These are phyloP conservation scores for Lamproptera curius DNA, from an alignment of 2,888 invertebrate genomes.

Conservation along the genomic window DNA sequence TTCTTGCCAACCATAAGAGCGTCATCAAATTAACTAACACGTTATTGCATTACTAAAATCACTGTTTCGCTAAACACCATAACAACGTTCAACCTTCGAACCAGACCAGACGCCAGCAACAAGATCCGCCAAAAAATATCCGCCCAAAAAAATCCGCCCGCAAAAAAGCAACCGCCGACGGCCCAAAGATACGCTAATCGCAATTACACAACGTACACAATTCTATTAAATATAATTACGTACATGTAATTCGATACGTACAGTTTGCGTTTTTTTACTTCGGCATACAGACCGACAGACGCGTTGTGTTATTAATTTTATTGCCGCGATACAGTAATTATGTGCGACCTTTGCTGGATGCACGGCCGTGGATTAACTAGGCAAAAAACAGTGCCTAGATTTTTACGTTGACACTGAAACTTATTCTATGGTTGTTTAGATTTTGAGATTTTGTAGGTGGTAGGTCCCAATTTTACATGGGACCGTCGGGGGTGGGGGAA, in stretches of 20 bases:
- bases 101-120: neutral
- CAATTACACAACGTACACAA: slow-evolving; percentile 12
- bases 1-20: no score
- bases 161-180: neutral
- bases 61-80: no score
- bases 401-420: no score
- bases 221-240: slow-evolving; percentile 18
- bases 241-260: slow-evolving; percentile 16
- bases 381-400: no score
- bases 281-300: neutral
- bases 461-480: no score
- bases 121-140: neutral
- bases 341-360: slow-evolving; percentile 11
- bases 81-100: neutral
- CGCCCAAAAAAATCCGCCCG: slow-evolving; percentile 1
- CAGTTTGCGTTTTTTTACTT: slow-evolving; percentile 5
- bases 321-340: slow-evolving; percentile 11
- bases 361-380: neutral
- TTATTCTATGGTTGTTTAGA: no score
- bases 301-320: slow-evolving; percentile 17
- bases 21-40: no score
- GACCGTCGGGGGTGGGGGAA: no score
- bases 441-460: no score
- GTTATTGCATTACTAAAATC: neutral
- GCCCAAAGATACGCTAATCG: neutral